phyloP scores from a whole-genome alignment of 2,888 invertebrate species.

The Hyppa rectilinea region DNA sequence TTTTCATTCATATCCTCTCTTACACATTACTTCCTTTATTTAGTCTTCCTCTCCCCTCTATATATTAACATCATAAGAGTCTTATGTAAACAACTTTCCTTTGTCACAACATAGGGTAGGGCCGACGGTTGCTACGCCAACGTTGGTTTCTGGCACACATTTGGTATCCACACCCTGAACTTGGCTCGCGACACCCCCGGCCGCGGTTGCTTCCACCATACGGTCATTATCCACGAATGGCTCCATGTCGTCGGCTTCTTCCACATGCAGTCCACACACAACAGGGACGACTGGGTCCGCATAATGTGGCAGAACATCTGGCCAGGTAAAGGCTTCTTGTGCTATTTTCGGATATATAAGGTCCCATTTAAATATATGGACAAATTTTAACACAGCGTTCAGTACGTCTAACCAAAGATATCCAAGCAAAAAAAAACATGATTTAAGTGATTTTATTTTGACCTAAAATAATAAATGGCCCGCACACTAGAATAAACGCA shows the following conservation, averaged over 20 bases:
- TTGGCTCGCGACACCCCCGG: constrained; percentile 82
- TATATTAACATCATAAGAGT: not conserved
- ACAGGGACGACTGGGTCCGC: constrained; percentile 86
- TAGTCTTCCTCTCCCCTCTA: not conserved
- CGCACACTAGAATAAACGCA: no score
- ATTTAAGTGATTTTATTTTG: no score
- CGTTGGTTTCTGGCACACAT: constrained; percentile 74
- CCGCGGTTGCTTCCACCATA: constrained; percentile 86
- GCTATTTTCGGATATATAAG: not conserved
- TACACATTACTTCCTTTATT: not conserved
- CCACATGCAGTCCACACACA: constrained; percentile 79
- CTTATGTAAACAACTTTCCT: not conserved
- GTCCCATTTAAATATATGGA: no score
- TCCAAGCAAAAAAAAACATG: no score
- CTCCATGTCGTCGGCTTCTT: constrained; percentile 79
- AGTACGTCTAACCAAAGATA: no score
- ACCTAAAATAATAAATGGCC: no score
- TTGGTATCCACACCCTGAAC: constrained; percentile 83
- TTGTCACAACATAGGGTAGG: constrained; percentile 62
- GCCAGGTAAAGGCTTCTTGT: constrained; percentile 72
- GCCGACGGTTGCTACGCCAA: constrained; percentile 75
- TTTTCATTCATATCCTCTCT: not conserved
- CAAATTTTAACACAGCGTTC: no score
- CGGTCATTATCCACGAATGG: constrained; percentile 93
- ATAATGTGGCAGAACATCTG: constrained; percentile 93